Base-by-base conservation (phyloP, 2,797 vertebrate genomes). In the Lophotriccus pileatus region DNA sequence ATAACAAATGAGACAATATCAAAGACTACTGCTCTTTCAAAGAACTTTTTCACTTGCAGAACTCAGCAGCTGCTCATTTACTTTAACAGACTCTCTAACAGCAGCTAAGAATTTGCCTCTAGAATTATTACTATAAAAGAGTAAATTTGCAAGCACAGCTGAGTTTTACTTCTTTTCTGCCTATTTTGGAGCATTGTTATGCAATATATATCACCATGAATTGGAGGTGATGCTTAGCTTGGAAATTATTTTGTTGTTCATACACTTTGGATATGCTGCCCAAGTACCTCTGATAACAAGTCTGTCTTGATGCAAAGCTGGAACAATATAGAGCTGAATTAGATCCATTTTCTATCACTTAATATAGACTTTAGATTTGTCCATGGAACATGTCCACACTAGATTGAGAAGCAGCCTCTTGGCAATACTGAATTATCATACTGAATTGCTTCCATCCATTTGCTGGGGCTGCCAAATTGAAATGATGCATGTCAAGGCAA, bases 401-500 rank as follows among this genome's bases (percentile, higher is more conserved):
- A 89, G 97, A 97, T 84, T 96, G 97, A 98, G 97, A 85, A 96
- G 96, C 69, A 84, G 82, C 93, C 94, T 97, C 95, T 87, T 97
- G 94, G 81, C 97, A 97, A 97, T 93, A 97, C 95, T 98, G 97
- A 98, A 98, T 98, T 97, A 97, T 97, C 97, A 97, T 97, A 97
- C 97, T 98, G 98, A 98, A 98, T 98, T 97, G 98, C 97, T 96
- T 97, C 98, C 98, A 98, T 98, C 97, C 97, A 92, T 97, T 98
- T 98, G 96, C 98, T 97, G 97, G 97, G 97, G 96, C 95, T 96
- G 95, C 96, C 97, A 97, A 92, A 97, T 95, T 96, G 97, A 98
- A 98, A 97, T 96, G 94, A 96, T 89, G 93, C 87, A 96, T 97
- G 97, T 82, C 92, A 97, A 97, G 95, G 94, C 96, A 97, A 91